Base-by-base conservation (phyloP, 1,140 invertebrate species). In the Ostrea denselamellosa region DNA sequence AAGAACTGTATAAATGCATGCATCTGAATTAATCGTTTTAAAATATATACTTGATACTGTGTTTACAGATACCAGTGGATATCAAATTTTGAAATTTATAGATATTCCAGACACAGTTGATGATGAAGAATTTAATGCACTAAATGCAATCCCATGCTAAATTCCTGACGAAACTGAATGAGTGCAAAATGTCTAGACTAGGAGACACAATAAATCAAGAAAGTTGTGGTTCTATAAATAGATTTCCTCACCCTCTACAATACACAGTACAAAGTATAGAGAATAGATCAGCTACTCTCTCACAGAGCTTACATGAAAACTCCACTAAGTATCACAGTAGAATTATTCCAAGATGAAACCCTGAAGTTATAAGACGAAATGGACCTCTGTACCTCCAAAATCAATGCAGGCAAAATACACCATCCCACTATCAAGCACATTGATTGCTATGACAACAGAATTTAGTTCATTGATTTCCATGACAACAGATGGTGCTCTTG, bases 381-480 rank as follows among this genome's bases (percentile, higher is more conserved):
- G 9, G 54, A 1, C 54, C 8, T 56, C 14, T 56, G 54, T 1
- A 19, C 12, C 14, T 58, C n/a, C 56, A 62, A n/a, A 44, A 62
- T 62, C n/a, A n/a, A 62, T 62, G 17, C 56, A 58, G 3, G 17
- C 17, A 5, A 62, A 62, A 62, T 62, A 19, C 17, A 62, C 56
- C 68, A 34, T 34, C 68, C 25, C 22, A 77, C 34, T 25, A 28
- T 34, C 25, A 25, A 25, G 28, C 68, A 77, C 28, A 77, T 77
- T 77, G 68, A 77, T 77, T 25, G 68, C 25, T 25, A 77, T 77
- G 68, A 77, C 68, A 77, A 77, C 68, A 77, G 68, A 34, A 12
- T 44, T 44, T 44, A 44, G 28, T 14, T 28, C 68, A 77, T 77
- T 77, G 68, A 77, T 77, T 77, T 77, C 68, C 68, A 77, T 77